Conservation (phyloP, 2,113 vertebrate species). For the Proterorhinus semilunaris region DNA sequence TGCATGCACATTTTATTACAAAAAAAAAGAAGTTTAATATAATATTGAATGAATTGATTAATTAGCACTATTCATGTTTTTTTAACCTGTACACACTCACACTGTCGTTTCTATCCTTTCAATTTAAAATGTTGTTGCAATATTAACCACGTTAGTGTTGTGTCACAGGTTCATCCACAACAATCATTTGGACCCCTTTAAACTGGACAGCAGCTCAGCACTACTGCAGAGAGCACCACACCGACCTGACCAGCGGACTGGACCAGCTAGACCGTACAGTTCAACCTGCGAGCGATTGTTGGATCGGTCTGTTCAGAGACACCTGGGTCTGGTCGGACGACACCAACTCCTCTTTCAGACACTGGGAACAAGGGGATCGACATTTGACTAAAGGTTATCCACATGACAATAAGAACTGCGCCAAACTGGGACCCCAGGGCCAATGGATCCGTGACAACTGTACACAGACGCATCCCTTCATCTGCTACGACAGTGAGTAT, state of each 20-base stretch:
- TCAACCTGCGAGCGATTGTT: too few species aligned
- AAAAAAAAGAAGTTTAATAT: too few species aligned
- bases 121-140: too few species aligned
- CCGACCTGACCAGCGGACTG: conserved; percentile 2
- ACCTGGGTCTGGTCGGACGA: neutral
- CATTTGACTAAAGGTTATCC: neutral
- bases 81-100: too few species aligned
- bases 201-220: neutral
- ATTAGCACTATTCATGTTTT: too few species aligned
- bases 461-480: neutral
- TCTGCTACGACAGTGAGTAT: conserved; percentile 2
- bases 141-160: neutral
- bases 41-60: too few species aligned
- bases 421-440: neutral
- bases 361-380: neutral
- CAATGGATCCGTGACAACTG: neutral
- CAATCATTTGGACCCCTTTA: neutral
- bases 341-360: conserved; percentile 1
- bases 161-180: neutral
- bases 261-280: neutral
- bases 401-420: neutral
- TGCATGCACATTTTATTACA: neutral
- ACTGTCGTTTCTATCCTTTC: too few species aligned
- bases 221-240: neutral
- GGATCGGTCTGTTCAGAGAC: conserved; percentile 6